Conservation (phyloP, 2,888 invertebrate species). For the Panopea generosa region DNA sequence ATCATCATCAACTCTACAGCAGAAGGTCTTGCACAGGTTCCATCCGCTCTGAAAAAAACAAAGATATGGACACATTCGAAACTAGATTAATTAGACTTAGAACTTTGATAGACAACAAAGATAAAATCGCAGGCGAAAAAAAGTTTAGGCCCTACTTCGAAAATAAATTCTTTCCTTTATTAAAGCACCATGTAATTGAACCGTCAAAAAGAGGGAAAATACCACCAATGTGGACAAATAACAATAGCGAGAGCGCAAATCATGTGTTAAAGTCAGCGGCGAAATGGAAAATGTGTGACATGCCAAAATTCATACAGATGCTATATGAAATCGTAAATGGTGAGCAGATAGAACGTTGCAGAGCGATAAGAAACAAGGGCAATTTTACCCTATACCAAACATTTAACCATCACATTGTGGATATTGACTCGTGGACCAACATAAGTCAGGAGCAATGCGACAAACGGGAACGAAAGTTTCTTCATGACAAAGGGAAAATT, state of each 20-base stretch:
- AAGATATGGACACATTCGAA: not conserved
- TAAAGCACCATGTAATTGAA: slow-evolving; percentile 11
- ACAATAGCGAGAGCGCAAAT: slow-evolving; percentile 45
- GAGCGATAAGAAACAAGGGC: slow-evolving; percentile 21
- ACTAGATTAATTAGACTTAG: not conserved
- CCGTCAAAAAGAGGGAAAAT: slow-evolving; percentile 7
- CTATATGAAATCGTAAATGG: slow-evolving; percentile 7
- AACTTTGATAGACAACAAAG: not conserved
- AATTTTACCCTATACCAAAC: not conserved
- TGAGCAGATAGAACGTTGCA: slow-evolving; percentile 10
- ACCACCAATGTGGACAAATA: slow-evolving; percentile 11
- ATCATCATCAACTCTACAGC: too few species aligned
- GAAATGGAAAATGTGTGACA: slow-evolving; percentile 15
- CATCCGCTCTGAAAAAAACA: too few species aligned
- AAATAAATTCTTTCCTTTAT: slow-evolving; percentile 8
- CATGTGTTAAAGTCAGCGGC: slow-evolving; percentile 33
- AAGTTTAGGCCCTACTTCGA: slow-evolving; percentile 2
- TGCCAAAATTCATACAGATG: slow-evolving; percentile 26
- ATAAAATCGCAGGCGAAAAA: not conserved
- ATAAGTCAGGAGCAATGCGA: not conserved
- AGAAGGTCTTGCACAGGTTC: too few species aligned
- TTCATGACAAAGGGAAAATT: not conserved
- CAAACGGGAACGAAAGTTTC: not conserved
- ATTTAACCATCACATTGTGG: slow-evolving; percentile 13
- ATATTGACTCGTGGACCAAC: slow-evolving; percentile 14